These are phyloP conservation scores for Eurypyga helias DNA, from an alignment of 2,113 vertebrate species.

Conservation along the genomic window DNA sequence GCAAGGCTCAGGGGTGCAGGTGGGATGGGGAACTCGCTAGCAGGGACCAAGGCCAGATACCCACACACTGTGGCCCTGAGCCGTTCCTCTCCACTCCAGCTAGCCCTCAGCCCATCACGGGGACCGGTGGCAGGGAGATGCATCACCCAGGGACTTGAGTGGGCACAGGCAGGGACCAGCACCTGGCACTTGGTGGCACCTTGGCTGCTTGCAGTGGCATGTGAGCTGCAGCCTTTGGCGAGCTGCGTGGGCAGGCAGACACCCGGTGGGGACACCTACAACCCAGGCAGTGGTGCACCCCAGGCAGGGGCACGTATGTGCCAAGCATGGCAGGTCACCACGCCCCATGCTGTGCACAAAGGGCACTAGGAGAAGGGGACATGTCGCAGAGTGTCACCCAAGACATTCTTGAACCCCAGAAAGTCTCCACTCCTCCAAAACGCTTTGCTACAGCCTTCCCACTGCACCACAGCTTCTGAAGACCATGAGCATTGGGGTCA, in stretches of 20 bases:
- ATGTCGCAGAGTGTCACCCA: neutral
- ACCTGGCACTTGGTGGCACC: neutral
- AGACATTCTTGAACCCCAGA: neutral
- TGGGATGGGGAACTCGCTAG: neutral
- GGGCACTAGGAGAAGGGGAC: neutral
- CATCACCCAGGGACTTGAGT: neutral
- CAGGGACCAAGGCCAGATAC: neutral
- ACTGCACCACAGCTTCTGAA: neutral
- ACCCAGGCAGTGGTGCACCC: neutral
- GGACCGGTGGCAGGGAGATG: neutral
- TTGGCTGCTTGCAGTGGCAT: neutral
- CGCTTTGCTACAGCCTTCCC: neutral
- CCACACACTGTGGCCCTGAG: neutral
- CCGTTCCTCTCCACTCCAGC: neutral
- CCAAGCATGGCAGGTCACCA: fast-evolving
- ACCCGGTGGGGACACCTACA: fast-evolving
- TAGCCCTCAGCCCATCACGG: neutral
- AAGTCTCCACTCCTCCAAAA: neutral
- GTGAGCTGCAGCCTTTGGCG: neutral
- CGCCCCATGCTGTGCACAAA: fast-evolving
- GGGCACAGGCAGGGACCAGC: neutral
- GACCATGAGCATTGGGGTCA: fast-evolving
- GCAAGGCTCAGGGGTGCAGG: neutral
- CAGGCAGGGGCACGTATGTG: neutral
- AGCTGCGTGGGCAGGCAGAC: neutral